Base-by-base conservation (phyloP, 2,888 invertebrate genomes). In the Conchocele bisecta region DNA sequence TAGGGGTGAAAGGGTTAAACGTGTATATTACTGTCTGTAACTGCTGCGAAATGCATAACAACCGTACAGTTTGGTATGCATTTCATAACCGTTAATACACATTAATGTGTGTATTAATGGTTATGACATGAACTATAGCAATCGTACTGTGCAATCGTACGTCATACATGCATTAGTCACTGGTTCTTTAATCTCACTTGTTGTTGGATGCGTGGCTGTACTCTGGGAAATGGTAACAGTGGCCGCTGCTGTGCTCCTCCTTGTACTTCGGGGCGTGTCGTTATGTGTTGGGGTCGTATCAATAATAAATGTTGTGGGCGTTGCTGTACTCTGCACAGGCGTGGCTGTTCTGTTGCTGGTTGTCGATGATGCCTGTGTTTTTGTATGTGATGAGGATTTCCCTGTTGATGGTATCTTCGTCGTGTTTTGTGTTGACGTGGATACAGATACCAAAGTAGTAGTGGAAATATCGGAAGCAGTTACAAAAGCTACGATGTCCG, bases 351-450 rank as follows among this genome's bases (percentile, higher is more conserved):
- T 29, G 15, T 7, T 51, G n/a, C 1, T 29, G 3, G 53, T 51
- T 39, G 29, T 37, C n/a, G 51, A 41, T 3, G 48, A 31, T 48
- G 48, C 17, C 13, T 20, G 20, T 48, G 46, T 28, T 9, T 15
- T 29, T 9, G 11, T 56, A 9, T 15, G 37, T 24, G 22, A 9
- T 56, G 56, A 22, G 20, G 17, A 20, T 20, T 6, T 22, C 24
- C 15, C 9, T 24, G 63, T 7, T 44, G 42, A 42, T 31, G 57
- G 37, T 33, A 50, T 37, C 50, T 17, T 29, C 11, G 20, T 58
- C 15, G 41, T n/a, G 13, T 1, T 46, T 54, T 29, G 41, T n/a
- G 28, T 7, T 20, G 46, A 29, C 33, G 37, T 13, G 13, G 39
- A 3, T 31, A 20, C 17, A 56, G 24, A 20, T 31, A 35, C 5